Base-by-base conservation (phyloP, 2,797 vertebrate species). In the Coilia nasus region DNA sequence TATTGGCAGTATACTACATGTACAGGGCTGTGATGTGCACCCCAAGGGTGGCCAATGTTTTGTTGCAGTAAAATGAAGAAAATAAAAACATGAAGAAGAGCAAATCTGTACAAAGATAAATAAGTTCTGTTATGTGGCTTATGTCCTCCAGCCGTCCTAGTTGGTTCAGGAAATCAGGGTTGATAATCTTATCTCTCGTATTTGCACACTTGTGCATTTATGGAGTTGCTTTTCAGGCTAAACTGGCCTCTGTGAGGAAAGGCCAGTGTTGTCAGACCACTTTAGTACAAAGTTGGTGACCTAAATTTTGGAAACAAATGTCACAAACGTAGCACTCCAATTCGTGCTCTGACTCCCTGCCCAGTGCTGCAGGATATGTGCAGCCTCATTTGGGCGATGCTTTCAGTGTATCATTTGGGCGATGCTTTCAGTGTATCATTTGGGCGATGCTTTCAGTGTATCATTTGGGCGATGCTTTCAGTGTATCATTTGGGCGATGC, bases 251-350 rank as follows among this genome's bases (percentile, higher is more conserved):
- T 75, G 67, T 19, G 17, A 17, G 28, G 31, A 31, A 19, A 11
- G 31, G 7, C 31, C 71, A 44, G 35, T 41, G 31, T 21, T 75
- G 41, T 75, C 17, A 44, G 19, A 78, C 31, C 71, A 19, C 71
- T 78, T 44, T 78, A 78, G 71, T 21, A 44, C 31, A 78, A 19
- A 35, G 71, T 78, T 78, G 71, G 14, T 78, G 71, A 78, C 71
- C 71, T 78, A 78, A 44, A 78, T 78, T 78, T 44, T 78, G 31
- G 4, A 78, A 35, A 78, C 14, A 78, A n/a, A n/a, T n/a, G 35
- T 78, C 64, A 71, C 25, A 35, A 35, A 54, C 50, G 50, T 71
- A 14, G 2, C 64, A 35, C 28, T 62, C 41, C 14, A 71, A 35
- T 46, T n/a, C 2, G 50, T 17, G 3, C 47, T 35, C 28, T 31